Evolutionary conservation across 2,797 vertebrate species (phyloP).

Genomic region (Sebastes miniatus): DNA sequence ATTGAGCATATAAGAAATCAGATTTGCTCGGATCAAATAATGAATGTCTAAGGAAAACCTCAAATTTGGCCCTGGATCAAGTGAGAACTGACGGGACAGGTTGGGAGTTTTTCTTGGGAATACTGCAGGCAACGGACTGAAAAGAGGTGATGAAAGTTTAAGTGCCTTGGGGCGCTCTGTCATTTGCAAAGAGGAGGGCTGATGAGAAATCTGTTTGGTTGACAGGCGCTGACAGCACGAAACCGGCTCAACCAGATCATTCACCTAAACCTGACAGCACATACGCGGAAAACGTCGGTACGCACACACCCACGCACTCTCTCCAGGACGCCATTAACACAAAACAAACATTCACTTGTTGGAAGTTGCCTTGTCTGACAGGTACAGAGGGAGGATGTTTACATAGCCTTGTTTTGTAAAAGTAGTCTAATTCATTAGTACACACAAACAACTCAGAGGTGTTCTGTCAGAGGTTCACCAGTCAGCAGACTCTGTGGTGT

Average conservation of each 20-base stretch:
- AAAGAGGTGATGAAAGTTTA: slow-evolving; percentile 15
- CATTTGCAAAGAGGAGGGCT: slow-evolving; percentile 19
- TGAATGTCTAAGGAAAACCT: neutral
- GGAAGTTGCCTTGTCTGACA: neutral
- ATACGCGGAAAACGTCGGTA: neutral
- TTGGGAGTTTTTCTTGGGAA: slow-evolving; percentile 21
- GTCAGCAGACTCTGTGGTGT: slow-evolving; percentile 27
- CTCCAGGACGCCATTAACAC: neutral
- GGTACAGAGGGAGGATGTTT: neutral
- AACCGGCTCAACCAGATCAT: slow-evolving; percentile 71
- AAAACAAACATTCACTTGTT: neutral
- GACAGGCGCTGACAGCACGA: slow-evolving; percentile 43
- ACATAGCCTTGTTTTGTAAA: neutral
- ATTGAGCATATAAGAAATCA: neutral
- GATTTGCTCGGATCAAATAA: neutral
- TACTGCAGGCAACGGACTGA: neutral
- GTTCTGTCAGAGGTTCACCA: slow-evolving; percentile 13
- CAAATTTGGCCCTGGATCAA: neutral
- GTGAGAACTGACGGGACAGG: neutral
- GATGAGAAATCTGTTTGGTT: slow-evolving; percentile 38
- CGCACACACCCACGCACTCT: neutral
- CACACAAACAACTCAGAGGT: slow-evolving; percentile 21
- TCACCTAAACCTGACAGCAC: slow-evolving; percentile 24
- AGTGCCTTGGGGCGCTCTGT: slow-evolving; percentile 12
- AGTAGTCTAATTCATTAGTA: slow-evolving; percentile 6